Evolutionary conservation across 2,113 vertebrate species (phyloP).

Genomic region (Stomatorhinus ivindoensis): DNA sequence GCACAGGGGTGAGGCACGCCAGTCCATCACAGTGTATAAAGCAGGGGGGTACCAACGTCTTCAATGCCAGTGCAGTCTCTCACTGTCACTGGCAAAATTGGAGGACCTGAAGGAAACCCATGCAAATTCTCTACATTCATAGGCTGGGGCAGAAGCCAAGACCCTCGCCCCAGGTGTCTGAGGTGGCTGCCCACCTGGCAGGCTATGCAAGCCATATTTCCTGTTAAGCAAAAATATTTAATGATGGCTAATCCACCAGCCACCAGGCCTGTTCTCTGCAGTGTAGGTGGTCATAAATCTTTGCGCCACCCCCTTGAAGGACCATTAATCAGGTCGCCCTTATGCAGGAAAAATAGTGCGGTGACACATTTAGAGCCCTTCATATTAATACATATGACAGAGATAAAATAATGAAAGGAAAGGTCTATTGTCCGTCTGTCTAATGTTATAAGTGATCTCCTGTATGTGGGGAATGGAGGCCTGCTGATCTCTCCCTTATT

Average conservation of each 20-base stretch:
- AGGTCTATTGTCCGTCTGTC: not conserved
- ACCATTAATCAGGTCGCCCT: not conserved
- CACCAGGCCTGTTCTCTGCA: not conserved
- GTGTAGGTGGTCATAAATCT: not conserved
- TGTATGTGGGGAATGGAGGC: not conserved
- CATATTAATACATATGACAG: constrained; percentile 4
- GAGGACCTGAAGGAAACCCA: not conserved
- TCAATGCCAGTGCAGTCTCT: not conserved
- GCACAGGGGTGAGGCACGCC: not conserved
- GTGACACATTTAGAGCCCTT: not conserved
- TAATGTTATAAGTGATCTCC: not conserved
- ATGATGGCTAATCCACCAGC: not conserved
- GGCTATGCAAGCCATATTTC: not conserved
- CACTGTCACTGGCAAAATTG: not conserved
- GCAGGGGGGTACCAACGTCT: too few species aligned
- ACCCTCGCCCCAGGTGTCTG: not conserved
- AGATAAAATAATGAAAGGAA: constrained; percentile 4
- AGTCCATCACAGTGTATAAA: not conserved
- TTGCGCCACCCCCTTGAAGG: not conserved
- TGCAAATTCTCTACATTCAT: not conserved
- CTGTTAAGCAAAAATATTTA: not conserved
- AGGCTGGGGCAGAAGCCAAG: not conserved
- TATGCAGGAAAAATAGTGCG: not conserved
- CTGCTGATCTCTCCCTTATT: not conserved
- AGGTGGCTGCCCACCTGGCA: not conserved